Percentiles rank a stretch among this genome's conserved stretches.
Conservation (phyloP, 2,113 vertebrate genomes). For the Melospiza melodia region DNA sequence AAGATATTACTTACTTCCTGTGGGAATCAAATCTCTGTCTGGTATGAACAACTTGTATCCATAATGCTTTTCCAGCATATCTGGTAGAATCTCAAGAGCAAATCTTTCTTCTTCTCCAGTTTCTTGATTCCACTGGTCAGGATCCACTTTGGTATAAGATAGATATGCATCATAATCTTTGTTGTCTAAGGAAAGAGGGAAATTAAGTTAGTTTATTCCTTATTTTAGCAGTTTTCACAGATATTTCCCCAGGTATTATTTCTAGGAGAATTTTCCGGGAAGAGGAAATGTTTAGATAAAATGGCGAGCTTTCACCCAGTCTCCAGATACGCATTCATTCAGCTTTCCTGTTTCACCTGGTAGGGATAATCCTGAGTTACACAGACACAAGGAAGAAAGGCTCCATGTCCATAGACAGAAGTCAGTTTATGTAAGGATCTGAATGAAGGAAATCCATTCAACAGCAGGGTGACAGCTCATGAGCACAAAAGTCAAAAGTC, state of each 20-base stretch:
- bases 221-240: background rate
- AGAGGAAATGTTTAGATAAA: background rate
- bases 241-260: background rate
- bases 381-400: background rate
- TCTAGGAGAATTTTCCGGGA: background rate
- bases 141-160: constrained; percentile 98
- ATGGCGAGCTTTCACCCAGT: background rate
- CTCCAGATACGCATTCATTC: background rate
- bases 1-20: constrained; percentile 88
- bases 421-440: background rate
- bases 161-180: constrained; percentile 99
- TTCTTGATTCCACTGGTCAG: constrained; percentile 98
- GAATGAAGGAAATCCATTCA: background rate
- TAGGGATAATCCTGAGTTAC: background rate
- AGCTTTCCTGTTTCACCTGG: background rate
- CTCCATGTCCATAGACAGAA: background rate
- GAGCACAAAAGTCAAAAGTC: background rate
- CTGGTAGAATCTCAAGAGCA: constrained; percentile 95
- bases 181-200: constrained; percentile 80
- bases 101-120: constrained; percentile 96
- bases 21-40: constrained; percentile 97
- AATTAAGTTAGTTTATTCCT: background rate
- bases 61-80: constrained; percentile 98
- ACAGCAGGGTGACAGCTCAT: background rate
- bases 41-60: constrained; percentile 99